Conservation (phyloP, 2,797 vertebrate species). For the Clamator glandarius region DNA sequence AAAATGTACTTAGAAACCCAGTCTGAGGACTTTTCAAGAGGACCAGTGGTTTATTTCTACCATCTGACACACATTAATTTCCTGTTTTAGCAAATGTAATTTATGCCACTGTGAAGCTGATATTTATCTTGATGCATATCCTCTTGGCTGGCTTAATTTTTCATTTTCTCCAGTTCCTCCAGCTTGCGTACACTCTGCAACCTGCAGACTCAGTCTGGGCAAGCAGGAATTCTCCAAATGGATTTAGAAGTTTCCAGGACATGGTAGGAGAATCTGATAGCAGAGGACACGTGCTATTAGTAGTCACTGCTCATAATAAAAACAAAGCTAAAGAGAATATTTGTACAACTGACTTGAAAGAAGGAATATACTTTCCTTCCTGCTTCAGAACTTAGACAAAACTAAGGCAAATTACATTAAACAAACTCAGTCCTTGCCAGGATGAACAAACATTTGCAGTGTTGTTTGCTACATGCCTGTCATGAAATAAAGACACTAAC, state of each 20-base stretch:
- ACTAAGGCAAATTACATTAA: conserved; percentile 40
- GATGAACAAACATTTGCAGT: conserved; percentile 65
- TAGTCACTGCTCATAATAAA: background rate
- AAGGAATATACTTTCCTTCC: conserved; percentile 35
- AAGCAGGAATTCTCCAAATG: background rate
- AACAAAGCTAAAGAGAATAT: conserved; percentile 17
- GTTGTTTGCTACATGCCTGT: conserved; percentile 55
- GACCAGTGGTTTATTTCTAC: conserved; percentile 52
- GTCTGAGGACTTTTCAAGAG: conserved; percentile 51
- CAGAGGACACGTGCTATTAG: background rate
- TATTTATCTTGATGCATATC: conserved; percentile 67
- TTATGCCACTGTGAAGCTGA: conserved; percentile 69
- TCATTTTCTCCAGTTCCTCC: conserved; percentile 49
- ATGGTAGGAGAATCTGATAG: background rate
- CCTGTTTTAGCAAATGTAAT: conserved; percentile 66
- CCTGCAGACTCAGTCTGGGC: background rate
- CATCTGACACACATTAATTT: conserved; percentile 74
- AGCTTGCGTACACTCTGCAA: conserved; percentile 1
- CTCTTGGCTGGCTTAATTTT: conserved; percentile 63
- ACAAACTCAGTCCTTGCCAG: conserved; percentile 58
- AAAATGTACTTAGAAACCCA: conserved; percentile 48
- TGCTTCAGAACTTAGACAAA: conserved; percentile 45
- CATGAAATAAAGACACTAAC: conserved; percentile 50
- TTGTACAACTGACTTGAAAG: conserved; percentile 22
- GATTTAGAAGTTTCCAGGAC: background rate